Base-by-base conservation (phyloP, 2,888 invertebrate species). In the Xestia c-nigrum region DNA sequence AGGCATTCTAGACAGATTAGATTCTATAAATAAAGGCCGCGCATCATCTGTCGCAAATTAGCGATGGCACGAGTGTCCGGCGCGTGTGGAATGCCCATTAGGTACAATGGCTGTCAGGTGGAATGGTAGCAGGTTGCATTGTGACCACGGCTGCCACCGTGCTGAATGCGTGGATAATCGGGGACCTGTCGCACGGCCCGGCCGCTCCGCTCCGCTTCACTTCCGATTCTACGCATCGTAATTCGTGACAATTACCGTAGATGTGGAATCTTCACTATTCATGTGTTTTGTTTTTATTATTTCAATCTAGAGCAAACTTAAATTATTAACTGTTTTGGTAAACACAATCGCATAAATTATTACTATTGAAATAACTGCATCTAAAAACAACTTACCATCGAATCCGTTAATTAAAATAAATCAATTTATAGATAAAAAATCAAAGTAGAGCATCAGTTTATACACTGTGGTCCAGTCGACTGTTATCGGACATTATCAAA, bases 181-280 rank as follows among this genome's bases (percentile, higher is more conserved):
- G 93, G 84, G 94, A 96, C 96, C 95, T 95, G 96, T 96, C 96
- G 95, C 96, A 96, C 96, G 96, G 94, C 94, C 94, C 89, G 90
- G 82, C 84, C 85, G 77, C 87, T 89, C 80, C 85, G 84, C 87
- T 89, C 78, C 76, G 79, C 75, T 78, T 81, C 90, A 90, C 89
- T 90, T 72, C 88, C 89, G 87, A 89, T 90, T 90, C 90, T 88
- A 89, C 83, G 86, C 85, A 86, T 90, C 91, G 91, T 93, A 91
- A 91, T 91, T 91, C 90, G 91, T 91, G 89, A 86, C 88, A 78
- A 79, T 88, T 88, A 80, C 80, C 66, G 61, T 67, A 68, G 87
- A 85, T 86, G 85, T 85, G 83, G 78, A 84, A 80, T 77, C 77
- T 66, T 80, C 72, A 65, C 65, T 74, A 78, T 72, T 77, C 63